These are phyloP conservation scores for Metellina segmentata DNA, from an alignment of 2,888 invertebrate species.

Conservation along the genomic window DNA sequence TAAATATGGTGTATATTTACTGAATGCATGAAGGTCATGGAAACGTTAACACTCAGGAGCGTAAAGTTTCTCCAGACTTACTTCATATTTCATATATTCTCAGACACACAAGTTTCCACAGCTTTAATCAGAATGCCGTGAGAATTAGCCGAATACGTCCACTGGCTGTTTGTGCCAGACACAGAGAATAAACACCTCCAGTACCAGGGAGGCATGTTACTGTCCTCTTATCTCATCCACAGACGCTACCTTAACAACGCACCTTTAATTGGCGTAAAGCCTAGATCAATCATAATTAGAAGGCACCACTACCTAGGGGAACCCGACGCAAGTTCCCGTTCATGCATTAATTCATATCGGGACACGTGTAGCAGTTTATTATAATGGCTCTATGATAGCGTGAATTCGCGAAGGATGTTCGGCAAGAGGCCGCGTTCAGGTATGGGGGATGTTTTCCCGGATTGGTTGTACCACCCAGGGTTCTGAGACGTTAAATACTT, in stretches of 20 bases:
- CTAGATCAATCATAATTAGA: slow-evolving; percentile 53
- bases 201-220: background rate
- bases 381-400: slow-evolving; percentile 11
- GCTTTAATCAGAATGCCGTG: too few relatives aligned
- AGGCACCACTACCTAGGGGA: background rate
- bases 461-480: background rate
- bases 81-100: too few relatives aligned
- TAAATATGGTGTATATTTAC: too few relatives aligned
- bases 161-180: too few relatives aligned
- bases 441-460: too few relatives aligned
- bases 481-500: background rate
- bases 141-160: too few relatives aligned
- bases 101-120: too few relatives aligned
- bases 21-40: too few relatives aligned
- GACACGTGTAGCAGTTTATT: slow-evolving; percentile 35
- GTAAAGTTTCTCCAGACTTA: too few relatives aligned
- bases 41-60: too few relatives aligned
- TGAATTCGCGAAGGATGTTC: background rate
- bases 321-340: slow-evolving; percentile 14
- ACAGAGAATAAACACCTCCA: too few relatives aligned
- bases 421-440: too few relatives aligned
- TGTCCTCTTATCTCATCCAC: background rate
- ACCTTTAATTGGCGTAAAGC: slow-evolving; percentile 41
- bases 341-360: slow-evolving; percentile 37
- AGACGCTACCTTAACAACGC: background rate